Percentiles rank a stretch among this genome's conserved stretches.
Conservation (phyloP, 2,113 vertebrate species). For the Albula glossodonta region DNA sequence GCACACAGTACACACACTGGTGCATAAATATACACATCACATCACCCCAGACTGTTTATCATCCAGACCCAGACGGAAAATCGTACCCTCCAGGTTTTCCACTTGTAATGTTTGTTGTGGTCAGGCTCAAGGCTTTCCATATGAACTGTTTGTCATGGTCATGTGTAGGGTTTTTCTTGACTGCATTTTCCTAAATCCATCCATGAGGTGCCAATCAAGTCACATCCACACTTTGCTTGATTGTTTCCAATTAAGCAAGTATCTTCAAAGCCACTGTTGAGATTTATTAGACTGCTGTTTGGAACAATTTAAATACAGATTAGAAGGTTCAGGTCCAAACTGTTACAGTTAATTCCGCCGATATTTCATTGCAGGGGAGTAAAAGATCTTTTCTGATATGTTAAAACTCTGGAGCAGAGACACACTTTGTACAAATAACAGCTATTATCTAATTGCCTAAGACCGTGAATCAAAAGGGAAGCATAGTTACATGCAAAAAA, state of each 20-base stretch:
- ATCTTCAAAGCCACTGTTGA: not conserved
- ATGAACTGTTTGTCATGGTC: not conserved
- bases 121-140: constrained; percentile 1
- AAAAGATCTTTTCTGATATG: no score
- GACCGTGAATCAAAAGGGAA: not conserved
- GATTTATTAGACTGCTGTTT: not conserved
- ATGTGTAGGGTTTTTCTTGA: not conserved
- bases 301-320: not conserved
- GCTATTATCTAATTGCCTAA: not conserved
- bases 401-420: no score
- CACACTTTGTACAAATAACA: not conserved
- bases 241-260: not conserved
- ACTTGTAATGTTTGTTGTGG: constrained; percentile 2
- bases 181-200: not conserved
- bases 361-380: no score
- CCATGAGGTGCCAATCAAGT: not conserved
- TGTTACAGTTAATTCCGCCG: no score
- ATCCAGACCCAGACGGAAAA: not conserved
- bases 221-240: not conserved
- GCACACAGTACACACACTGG: not conserved
- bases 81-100: not conserved
- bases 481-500: not conserved
- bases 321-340: no score
- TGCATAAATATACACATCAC: not conserved
- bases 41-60: constrained; percentile 4